phyloP scores from a whole-genome alignment of 2,113 vertebrate genomes.

The Phaetusa simplex region DNA sequence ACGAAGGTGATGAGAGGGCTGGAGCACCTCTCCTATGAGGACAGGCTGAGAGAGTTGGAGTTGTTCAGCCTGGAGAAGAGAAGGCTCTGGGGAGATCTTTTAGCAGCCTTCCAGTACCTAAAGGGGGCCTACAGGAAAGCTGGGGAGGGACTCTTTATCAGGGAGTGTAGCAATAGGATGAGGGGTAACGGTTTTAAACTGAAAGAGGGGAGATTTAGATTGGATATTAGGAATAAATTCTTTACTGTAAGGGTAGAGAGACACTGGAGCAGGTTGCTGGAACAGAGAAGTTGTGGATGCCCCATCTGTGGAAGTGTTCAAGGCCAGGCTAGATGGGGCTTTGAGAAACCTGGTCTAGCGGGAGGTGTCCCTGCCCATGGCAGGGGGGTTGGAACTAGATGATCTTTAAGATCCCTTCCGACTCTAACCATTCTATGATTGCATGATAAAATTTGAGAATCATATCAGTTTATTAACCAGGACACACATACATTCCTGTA shows the following conservation, averaged over 20 bases:
- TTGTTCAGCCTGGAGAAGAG: background rate
- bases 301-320: background rate
- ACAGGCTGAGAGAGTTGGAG: background rate
- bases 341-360: background rate
- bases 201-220: background rate
- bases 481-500: background rate
- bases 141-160: too few species aligned
- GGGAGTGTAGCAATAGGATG: background rate
- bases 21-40: background rate
- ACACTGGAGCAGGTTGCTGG: background rate
- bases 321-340: background rate
- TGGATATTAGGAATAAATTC: background rate
- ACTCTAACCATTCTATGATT: background rate
- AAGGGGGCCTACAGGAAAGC: background rate
- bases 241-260: background rate
- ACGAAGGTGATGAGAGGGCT: too few species aligned
- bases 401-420: background rate
- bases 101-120: background rate
- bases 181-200: background rate
- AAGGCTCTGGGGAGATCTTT: background rate
- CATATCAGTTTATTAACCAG: background rate
- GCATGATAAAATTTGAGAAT: background rate
- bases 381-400: background rate
- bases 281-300: background rate
- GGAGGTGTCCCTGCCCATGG: background rate